Evolutionary conservation across 2,888 invertebrate species (phyloP), one percentile per base, ranked within the genome.

Genomic region (Muscina levida): DNA sequence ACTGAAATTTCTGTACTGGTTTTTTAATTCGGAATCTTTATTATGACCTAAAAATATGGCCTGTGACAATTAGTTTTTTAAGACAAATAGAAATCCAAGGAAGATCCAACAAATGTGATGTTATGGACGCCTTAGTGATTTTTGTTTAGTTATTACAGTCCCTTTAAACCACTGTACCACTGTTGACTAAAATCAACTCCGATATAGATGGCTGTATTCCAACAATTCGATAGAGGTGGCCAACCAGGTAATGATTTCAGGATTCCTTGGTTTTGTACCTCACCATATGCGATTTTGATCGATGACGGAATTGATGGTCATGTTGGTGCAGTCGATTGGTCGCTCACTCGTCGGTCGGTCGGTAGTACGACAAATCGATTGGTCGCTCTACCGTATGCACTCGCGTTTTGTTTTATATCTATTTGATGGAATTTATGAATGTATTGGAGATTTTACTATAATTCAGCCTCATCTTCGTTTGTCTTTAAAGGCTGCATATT

Each of bases 301-400:
- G 77, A 74, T 81, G 77, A 46, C 59, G 77, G 67, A 77, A 77
- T 81, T 77, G 77, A 81, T 81, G 74, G 73, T 48, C 57, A 74
- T 73, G 74, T 72, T 44, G 24, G 22, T 53, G 53, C 8, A 13
- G 13, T 2, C 13, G 24, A 24, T 13, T 2, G 53, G 31, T 31
- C 3, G n/a, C n/a, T n/a, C n/a, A n/a, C n/a, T 31, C 4, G 31
- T 31, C 10, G 44, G 44, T 44, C 44, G 44, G 10, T 44, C 44
- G 44, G n/a, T 2, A 13, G n/a, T 11, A 8, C 44, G 44, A 44
- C 13, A 2, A 8, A n/a, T 11, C 44, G 44, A 44, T 13, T 13
- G 2, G 10, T 44, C 44, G 44, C 44, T 44, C 44, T 44, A 37
- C 10, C 37, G 13, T 44, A 44, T 44, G 13, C 24, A 53, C 24